phyloP scores from a whole-genome alignment of 2,797 vertebrate genomes.

The Gambusia yucatana region DNA sequence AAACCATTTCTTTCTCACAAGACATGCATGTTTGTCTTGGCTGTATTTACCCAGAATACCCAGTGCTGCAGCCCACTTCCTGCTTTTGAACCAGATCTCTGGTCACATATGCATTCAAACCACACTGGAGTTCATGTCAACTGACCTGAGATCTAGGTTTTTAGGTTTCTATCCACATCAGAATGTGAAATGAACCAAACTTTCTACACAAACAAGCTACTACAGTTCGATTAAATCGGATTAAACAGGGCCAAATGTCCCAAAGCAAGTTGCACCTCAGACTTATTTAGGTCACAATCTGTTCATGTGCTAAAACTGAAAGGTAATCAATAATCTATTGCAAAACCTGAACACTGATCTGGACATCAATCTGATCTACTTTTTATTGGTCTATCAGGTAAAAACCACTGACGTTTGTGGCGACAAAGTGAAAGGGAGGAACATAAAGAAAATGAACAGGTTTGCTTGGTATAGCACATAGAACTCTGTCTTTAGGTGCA shows the following conservation, averaged over 20 bases:
- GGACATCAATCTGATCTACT: not conserved
- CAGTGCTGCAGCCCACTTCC: no score
- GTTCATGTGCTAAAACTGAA: not conserved
- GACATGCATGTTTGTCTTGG: no score
- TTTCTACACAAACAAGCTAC: no score
- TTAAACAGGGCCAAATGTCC: not conserved
- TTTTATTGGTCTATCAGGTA: not conserved
- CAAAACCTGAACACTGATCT: not conserved
- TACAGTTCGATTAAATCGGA: no score
- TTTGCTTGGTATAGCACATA: not conserved
- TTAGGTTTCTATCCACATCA: no score
- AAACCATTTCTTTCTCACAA: no score
- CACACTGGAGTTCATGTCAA: no score
- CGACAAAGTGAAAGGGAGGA: not conserved
- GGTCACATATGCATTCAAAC: no score
- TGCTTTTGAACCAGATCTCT: no score
- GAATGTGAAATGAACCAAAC: no score
- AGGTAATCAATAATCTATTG: not conserved
- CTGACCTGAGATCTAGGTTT: no score
- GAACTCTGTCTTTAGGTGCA: not conserved
- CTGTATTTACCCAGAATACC: no score
- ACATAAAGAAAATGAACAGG: not conserved
- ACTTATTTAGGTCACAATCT: not conserved
- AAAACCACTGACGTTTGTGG: not conserved
- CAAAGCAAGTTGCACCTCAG: not conserved